Conservation (phyloP, 1,140 invertebrate species). For the Anastrepha obliqua region DNA sequence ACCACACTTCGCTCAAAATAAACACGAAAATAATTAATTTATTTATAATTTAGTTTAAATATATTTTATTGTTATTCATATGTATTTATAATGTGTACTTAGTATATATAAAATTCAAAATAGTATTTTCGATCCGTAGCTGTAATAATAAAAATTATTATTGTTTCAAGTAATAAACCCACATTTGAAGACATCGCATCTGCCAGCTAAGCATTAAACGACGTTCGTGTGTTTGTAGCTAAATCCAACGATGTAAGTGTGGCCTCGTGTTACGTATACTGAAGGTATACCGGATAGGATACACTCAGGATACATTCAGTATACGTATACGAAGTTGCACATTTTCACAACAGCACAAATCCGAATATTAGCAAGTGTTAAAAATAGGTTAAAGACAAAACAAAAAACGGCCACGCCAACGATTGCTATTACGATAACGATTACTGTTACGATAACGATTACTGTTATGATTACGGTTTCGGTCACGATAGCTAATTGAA, state of each 20-base stretch:
- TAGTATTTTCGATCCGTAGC: too few relatives aligned
- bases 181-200: too few relatives aligned
- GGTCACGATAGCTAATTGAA: background rate
- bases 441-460: background rate
- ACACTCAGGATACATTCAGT: constrained; percentile 99
- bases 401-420: background rate
- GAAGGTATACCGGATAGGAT: constrained; percentile 99
- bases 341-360: constrained; percentile 49
- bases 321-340: constrained; percentile 97
- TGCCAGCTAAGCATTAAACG: too few relatives aligned
- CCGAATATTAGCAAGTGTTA: background rate
- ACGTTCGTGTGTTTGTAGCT: background rate
- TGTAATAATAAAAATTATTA: too few relatives aligned
- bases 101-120: too few relatives aligned
- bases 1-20: too few relatives aligned
- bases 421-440: background rate
- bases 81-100: too few relatives aligned
- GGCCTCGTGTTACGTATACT: constrained; percentile 99
- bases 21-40: too few relatives aligned
- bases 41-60: too few relatives aligned
- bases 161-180: too few relatives aligned
- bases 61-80: too few relatives aligned
- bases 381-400: background rate
- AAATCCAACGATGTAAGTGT: constrained; percentile 79
- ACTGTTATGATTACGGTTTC: background rate